A percentile compares a stretch with the other conserved stretches of the same genome.
Evolutionary conservation across 1,140 invertebrate genomes (phyloP).

Genomic region (Meloidogyne exigua): DNA sequence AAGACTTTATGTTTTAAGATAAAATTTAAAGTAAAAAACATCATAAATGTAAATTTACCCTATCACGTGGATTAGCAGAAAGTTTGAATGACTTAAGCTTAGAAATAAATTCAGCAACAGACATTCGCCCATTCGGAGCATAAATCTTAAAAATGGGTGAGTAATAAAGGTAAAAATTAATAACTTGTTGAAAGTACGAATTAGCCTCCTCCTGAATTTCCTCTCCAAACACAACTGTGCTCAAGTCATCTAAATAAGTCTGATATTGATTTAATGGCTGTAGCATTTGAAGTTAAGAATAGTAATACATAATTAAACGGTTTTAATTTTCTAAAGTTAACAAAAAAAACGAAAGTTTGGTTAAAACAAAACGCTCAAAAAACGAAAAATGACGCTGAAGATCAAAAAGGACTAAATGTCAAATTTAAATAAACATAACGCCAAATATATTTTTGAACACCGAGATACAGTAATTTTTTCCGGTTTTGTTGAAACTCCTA

Average conservation of each 20-base stretch:
- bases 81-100: conserved; percentile 43
- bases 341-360: not conserved
- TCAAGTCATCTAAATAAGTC: conserved; percentile 41
- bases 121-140: conserved; percentile 40
- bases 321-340: not conserved
- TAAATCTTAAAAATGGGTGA: conserved; percentile 43
- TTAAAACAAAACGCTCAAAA: not conserved
- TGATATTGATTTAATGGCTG: conserved; percentile 4
- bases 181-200: conserved; percentile 46
- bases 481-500: no score
- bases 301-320: not conserved
- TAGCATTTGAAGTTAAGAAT: not conserved
- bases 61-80: conserved; percentile 36
- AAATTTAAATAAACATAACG: not conserved
- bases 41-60: conserved; percentile 29
- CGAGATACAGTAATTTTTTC: no score
- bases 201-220: conserved; percentile 51
- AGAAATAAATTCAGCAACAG: conserved; percentile 45
- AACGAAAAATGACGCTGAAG: not conserved
- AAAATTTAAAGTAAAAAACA: not conserved
- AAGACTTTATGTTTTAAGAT: no score
- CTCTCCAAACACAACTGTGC: conserved; percentile 40
- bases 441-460: not conserved
- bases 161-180: conserved; percentile 8
- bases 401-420: not conserved